Evolutionary conservation across 2,113 vertebrate species (phyloP), one percentile per base, ranked within the genome.

Genomic region (Indicator maculatus): DNA sequence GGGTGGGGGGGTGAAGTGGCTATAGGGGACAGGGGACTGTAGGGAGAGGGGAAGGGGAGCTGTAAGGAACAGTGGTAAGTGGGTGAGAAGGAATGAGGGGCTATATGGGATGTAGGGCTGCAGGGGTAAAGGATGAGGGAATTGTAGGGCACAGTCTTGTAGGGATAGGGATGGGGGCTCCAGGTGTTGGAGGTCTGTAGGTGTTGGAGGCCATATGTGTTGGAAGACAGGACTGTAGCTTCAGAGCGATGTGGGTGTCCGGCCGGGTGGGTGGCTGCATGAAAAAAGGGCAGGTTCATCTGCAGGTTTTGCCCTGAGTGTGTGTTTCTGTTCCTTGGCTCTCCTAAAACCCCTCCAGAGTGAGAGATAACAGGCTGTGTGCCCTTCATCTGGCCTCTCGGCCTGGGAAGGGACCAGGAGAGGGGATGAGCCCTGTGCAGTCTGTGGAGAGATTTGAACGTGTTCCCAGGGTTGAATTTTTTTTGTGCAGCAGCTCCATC

Each of bases 391-490:
- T 82, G 39, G 24, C 2, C 1, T 16, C 55, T 31, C 27, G 5
- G 27, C 16, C 28, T 11, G 2, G 18, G 14, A 45, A 39, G 12
- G 38, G 16, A 20, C 19, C 12, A 2, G 36, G 36, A 15, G 8
- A 30, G 47, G 16, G 26, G 71, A 21, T 0, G 6, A 77, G 12
- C 24, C 23, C 20, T 1, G 2, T 0, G 0, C 7, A 8, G 45
- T 0, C 0, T 9, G 13, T 0, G 0, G 26, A 58, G 21, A 52
- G 47, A 61, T 11, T 17, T 8, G 28, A 60, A 21, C 1, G 0
- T 8, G 20, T 19, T 38, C 8, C 45, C n/a, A 2, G 66, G 38
- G 8, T 47, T 67, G 33, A 55, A 59, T 41, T 71, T 33, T 8
- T 44, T 45, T 59, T 55, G 41, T 30, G 47, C 56, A 47, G 50